These are phyloP conservation scores for Epirrhoe tristata DNA, from an alignment of 2,888 invertebrate species.

Conservation along the genomic window DNA sequence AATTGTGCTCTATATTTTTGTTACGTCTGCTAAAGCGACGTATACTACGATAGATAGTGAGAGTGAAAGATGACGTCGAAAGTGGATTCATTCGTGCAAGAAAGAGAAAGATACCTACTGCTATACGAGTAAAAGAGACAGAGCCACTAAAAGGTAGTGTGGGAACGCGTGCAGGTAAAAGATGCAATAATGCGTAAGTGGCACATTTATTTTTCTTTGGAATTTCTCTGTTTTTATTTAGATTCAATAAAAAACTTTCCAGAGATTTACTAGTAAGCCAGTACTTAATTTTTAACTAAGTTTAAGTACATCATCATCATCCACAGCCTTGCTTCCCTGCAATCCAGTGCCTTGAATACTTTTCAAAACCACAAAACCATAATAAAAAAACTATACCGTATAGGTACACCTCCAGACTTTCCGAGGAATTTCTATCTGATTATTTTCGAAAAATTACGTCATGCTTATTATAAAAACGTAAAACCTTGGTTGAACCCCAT, in stretches of 20 bases:
- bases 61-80: conserved; percentile 82
- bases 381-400: too few relatives aligned
- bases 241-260: neutral
- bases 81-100: conserved; percentile 59
- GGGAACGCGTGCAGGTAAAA: conserved; percentile 79
- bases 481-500: too few relatives aligned
- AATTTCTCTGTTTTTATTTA: conserved; percentile 18
- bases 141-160: conserved; percentile 62
- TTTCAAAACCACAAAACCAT: too few relatives aligned
- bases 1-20: neutral
- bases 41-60: conserved; percentile 75
- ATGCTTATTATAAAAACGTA: too few relatives aligned
- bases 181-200: conserved; percentile 60
- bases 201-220: conserved; percentile 18
- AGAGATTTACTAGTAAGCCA: too few relatives aligned
- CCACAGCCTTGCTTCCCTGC: too few relatives aligned
- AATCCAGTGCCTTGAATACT: too few relatives aligned
- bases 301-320: too few relatives aligned
- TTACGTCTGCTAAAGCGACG: conserved; percentile 52
- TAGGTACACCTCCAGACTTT: too few relatives aligned
- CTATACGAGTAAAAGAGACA: conserved; percentile 53
- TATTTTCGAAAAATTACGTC: too few relatives aligned
- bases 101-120: conserved; percentile 44
- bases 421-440: too few relatives aligned
- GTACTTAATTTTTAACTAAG: too few relatives aligned